Evolutionary conservation across 2,888 invertebrate genomes (phyloP).

Genomic region (Sturmia bella): DNA sequence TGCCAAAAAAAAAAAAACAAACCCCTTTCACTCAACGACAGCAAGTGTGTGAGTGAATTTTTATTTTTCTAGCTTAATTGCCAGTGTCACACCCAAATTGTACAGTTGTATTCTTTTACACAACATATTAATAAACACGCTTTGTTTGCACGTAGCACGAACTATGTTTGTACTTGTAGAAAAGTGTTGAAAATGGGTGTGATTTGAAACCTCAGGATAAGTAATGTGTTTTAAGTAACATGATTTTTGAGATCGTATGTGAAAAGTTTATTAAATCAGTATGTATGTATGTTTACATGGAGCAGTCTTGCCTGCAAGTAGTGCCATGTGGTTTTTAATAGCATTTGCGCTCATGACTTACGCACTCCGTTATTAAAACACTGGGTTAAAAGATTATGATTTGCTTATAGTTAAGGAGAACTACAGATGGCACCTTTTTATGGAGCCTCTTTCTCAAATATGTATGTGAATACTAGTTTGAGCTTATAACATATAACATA

Average conservation of each 20-base stretch:
- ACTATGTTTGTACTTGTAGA: constrained; percentile 20
- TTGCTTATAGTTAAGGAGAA: too few species aligned
- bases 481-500: too few species aligned
- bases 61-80: background rate
- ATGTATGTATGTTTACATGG: too few species aligned
- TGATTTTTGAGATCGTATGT: background rate
- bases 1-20: background rate
- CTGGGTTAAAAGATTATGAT: too few species aligned
- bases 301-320: too few species aligned
- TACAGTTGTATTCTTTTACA: constrained; percentile 35
- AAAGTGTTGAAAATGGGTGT: constrained; percentile 64
- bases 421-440: too few species aligned
- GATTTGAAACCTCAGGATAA: constrained; percentile 21
- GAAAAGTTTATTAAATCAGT: too few species aligned
- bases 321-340: too few species aligned
- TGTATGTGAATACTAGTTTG: too few species aligned
- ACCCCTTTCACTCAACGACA: background rate
- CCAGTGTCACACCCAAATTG: constrained; percentile 65
- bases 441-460: too few species aligned
- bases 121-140: constrained; percentile 54
- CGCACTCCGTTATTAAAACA: too few species aligned
- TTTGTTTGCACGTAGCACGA: constrained; percentile 42
- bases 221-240: constrained; percentile 14
- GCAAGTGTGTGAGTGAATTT: background rate
- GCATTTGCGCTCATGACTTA: too few species aligned